Base-by-base conservation (phyloP, 2,888 invertebrate species). In the Tetanocera ferruginea region DNA sequence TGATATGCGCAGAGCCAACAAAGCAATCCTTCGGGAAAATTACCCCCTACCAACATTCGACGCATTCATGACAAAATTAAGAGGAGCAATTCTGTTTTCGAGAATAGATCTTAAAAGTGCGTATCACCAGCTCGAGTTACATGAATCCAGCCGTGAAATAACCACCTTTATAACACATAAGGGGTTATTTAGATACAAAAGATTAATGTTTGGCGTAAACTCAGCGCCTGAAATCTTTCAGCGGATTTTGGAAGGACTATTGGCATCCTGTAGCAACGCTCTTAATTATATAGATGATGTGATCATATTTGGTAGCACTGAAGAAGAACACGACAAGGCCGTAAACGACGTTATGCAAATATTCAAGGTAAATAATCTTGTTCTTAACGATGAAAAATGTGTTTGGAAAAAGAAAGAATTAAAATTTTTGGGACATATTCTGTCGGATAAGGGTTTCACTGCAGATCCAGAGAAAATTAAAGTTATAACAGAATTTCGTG, bases 1-100 rank as follows among this genome's bases (percentile, higher is more conserved):
- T 3, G 87, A 88, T 78, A 87, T 88, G 84, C 77, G 85, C 3
- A 71, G 87, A 25, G 82, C 86, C 75, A 88, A 88, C 77, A 81
- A 79, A 51, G 86, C 87, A 3, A 84, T 88, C 17, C 81, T 71
- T 55, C 37, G 37, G 5, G 37, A 37, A 8, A 37, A 81, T 43
- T 76, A 79, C 49, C 80, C 83, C 23, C 74, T 84, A 72, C 87
- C 83, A 52, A 85, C 82, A 0, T 83, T 86, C 66, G 84, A 85
- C 5, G 77, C 79, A 2, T 82, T 85, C 57, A 78, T 83, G 70
- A 78, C 82, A 17, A 80, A 78, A 49, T 67, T 87, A 5, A 75
- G 69, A n/a, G 76, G 78, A 34, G 82, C 83, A 2, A 80, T 81
- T 52, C 67, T 77, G 31, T 86, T 84, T 57, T 77, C 81, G n/a